A percentile compares a stretch with the other conserved stretches of the same genome.
Conservation (phyloP, 2,797 vertebrate species). For the Setipinna tenuifilis region DNA sequence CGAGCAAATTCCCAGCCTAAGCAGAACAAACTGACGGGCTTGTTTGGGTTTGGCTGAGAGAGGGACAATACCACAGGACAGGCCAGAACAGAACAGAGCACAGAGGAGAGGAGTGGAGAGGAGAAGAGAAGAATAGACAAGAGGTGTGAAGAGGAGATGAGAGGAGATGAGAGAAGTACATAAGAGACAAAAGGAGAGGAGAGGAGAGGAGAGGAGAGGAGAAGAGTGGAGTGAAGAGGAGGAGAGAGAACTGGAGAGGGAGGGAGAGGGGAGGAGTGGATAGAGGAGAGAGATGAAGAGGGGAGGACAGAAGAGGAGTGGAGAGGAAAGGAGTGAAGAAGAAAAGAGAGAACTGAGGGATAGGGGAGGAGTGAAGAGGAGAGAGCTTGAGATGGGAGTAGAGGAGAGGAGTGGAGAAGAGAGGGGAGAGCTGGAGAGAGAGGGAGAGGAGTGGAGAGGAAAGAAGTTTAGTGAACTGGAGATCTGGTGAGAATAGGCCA, state of each 20-base stretch:
- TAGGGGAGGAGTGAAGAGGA: background rate
- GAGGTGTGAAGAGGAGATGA: background rate
- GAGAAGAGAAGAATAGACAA: background rate
- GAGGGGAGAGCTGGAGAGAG: background rate
- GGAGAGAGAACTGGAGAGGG: background rate
- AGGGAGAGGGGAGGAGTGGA: background rate
- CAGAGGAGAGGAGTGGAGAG: background rate
- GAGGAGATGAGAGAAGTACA: background rate
- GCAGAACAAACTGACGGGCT: constrained; percentile 73
- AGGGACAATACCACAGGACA: constrained; percentile 16
- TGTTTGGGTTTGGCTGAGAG: constrained; percentile 65
- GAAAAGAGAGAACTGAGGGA: background rate
- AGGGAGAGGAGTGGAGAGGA: background rate
- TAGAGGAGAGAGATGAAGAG: background rate
- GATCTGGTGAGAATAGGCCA: background rate
- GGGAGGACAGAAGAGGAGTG: background rate
- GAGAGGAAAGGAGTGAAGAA: background rate
- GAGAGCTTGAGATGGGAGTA: background rate
- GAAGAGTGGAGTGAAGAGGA: background rate
- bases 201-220: background rate
- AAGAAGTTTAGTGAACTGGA: no score
- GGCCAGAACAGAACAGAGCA: constrained; percentile 2
- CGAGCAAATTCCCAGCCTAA: constrained; percentile 70
- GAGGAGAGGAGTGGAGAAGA: background rate
- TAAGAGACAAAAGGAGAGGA: background rate